Evolutionary conservation across 2,888 invertebrate species (phyloP), one percentile per base, ranked within the genome.

Genomic region (Tetropium fuscum): DNA sequence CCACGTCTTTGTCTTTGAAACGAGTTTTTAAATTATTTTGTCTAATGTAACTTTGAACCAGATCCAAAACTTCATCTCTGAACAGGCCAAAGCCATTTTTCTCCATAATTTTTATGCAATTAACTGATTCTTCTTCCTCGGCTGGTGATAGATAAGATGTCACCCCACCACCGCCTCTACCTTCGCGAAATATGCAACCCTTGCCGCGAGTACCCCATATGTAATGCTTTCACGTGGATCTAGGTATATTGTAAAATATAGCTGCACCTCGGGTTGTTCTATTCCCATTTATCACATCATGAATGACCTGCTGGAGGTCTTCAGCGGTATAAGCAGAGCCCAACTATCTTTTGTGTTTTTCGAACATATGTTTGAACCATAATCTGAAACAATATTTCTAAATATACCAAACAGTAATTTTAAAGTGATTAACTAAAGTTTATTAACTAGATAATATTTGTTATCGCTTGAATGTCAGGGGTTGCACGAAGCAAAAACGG

Each of bases 261-360:
- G 36, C 34, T 36, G 49, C 49, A 5, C 20, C 36, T 19, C 49
- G 18, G 16, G 38, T 49, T 16, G 49, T 49, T 16, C 25, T 49
- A 34, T 49, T 49, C 3, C 49, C 36, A 36, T 49, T 49, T 16
- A 11, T 18, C 6, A 49, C 34, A 36, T 49, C 49, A 34, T 49
- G 36, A 10, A 49, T 7, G 20, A 22, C 36, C 3, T n/a, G 30
- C 34, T 49, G 20, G 11, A 49, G 32, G n/a, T 49, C 49, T 32
- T 36, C 49, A 2, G 30, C 13, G 8, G 49, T 20, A 16, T 49
- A 34, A 4, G 15, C 15, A n/a, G 8, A 16, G 3, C 7, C 32
- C 47, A n/a, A 11, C 20, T 8, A 34, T 36, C 36, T 16, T 49
- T 36, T 34, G 8, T 10, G 49, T 36, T 36, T 36, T 49, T 32